Evolutionary conservation across 2,797 vertebrate species (phyloP).

Genomic region (Parauchenoglanis punctatus): DNA sequence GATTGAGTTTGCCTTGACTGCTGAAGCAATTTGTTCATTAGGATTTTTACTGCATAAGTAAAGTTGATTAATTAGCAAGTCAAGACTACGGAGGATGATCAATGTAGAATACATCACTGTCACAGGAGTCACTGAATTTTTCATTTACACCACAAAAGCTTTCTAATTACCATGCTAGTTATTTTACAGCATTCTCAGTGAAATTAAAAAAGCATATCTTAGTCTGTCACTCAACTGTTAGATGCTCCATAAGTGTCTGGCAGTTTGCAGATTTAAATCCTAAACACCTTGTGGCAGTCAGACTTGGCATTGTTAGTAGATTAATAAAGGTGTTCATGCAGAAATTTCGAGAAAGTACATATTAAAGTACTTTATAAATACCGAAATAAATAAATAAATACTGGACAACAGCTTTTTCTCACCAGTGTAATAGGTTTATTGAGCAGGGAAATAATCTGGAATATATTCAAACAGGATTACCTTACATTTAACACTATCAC

Average conservation of each 20-base stretch:
- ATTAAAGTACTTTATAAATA: background rate
- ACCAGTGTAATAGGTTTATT: background rate
- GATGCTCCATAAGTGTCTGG: constrained; percentile 33
- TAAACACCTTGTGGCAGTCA: constrained; percentile 33
- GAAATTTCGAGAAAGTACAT: background rate
- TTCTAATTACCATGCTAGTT: constrained; percentile 77
- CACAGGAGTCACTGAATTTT: constrained; percentile 79
- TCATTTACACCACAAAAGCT: constrained; percentile 76
- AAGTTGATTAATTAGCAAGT: constrained; percentile 85
- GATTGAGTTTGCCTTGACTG: constrained; percentile 68
- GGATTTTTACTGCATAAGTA: constrained; percentile 77
- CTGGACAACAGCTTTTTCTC: constrained; percentile 5
- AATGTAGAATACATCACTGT: constrained; percentile 84
- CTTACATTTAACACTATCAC: constrained; percentile 15
- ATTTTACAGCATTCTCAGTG: constrained; percentile 67
- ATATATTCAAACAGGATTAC: background rate
- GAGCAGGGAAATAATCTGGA: background rate
- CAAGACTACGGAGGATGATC: constrained; percentile 82
- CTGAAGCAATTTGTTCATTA: constrained; percentile 76
- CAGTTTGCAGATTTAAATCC: constrained; percentile 40
- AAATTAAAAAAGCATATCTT: constrained; percentile 57
- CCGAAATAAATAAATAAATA: background rate
- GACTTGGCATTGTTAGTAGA: constrained; percentile 16
- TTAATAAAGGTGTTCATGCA: constrained; percentile 26
- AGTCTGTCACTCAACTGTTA: constrained; percentile 40